These are phyloP conservation scores for Scelioninae gen. 1 DNA, from an alignment of 2,888 invertebrate species.

Conservation along the genomic window DNA sequence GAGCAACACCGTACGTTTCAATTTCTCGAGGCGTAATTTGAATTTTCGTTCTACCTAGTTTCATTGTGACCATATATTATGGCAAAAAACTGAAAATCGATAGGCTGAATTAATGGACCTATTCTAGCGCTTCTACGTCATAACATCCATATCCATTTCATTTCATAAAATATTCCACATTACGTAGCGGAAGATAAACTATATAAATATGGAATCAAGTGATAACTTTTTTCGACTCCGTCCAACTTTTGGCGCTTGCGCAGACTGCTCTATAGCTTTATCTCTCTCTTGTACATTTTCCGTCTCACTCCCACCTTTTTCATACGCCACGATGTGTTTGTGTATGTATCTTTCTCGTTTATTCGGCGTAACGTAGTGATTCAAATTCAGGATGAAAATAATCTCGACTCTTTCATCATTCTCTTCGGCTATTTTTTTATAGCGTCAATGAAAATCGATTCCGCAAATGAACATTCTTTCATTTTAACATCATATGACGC, in stretches of 20 bases:
- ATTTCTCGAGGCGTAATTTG: slow-evolving; percentile 33
- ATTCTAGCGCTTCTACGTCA: slow-evolving; percentile 42
- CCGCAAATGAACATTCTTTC: slow-evolving; percentile 13
- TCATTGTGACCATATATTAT: slow-evolving; percentile 42
- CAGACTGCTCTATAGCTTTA: background rate
- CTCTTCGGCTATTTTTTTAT: slow-evolving; percentile 25
- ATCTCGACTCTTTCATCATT: slow-evolving; percentile 37
- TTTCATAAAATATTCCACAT: slow-evolving; percentile 58
- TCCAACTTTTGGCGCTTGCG: slow-evolving; percentile 48
- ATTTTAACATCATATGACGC: slow-evolving; percentile 8
- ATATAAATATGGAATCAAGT: slow-evolving; percentile 61
- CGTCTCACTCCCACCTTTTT: slow-evolving; percentile 14
- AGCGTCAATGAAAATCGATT: slow-evolving; percentile 50
- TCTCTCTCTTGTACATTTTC: background rate
- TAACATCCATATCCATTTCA: slow-evolving; percentile 41
- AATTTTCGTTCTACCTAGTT: slow-evolving; percentile 43
- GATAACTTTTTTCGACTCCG: slow-evolving; percentile 51
- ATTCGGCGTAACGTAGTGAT: slow-evolving; percentile 53
- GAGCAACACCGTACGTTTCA: slow-evolving; percentile 28
- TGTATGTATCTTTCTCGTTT: slow-evolving; percentile 46
- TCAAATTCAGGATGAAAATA: slow-evolving; percentile 59
- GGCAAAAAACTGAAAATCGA: slow-evolving; percentile 53
- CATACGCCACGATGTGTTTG: slow-evolving; percentile 13
- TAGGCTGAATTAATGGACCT: slow-evolving; percentile 52
- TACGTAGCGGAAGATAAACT: slow-evolving; percentile 50